Evolutionary conservation across 2,113 vertebrate species (phyloP).

Genomic region (Chamaetylas fuelleborni): DNA sequence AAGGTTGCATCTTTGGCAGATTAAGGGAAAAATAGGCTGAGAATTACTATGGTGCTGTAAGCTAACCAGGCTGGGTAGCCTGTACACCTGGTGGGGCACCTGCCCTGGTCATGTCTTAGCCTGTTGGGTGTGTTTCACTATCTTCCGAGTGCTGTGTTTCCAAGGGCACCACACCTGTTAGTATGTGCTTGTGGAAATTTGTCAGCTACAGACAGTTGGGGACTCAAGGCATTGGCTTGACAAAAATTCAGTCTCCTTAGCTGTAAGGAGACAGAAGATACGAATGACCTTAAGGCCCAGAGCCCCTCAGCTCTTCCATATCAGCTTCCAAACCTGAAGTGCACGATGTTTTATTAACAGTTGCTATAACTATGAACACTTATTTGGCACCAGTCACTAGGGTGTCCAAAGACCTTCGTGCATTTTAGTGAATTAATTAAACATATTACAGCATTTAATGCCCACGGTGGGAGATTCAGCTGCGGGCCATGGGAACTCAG

Average conservation of each 20-base stretch:
- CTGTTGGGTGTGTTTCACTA: neutral
- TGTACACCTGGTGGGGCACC: neutral
- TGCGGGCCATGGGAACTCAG: neutral
- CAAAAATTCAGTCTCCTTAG: neutral
- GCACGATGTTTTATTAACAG: neutral
- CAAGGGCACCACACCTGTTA: neutral
- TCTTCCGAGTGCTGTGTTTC: neutral
- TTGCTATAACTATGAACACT: neutral
- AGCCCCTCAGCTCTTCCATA: neutral
- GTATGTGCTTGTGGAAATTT: neutral
- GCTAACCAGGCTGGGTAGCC: neutral
- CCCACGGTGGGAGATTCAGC: neutral
- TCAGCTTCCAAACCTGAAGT: neutral
- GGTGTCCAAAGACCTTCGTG: neutral
- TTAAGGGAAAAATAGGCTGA: neutral
- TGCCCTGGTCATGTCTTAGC: neutral
- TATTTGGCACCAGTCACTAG: neutral
- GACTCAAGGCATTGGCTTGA: neutral
- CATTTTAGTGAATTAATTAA: constrained; percentile 25
- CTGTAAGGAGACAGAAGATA: neutral
- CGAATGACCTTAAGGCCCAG: neutral
- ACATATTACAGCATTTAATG: neutral
- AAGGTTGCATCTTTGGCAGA: neutral
- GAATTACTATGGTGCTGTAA: neutral
- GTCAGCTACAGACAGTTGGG: neutral